Evolutionary conservation across 2,797 vertebrate genomes (phyloP).

Genomic region (Paramormyrops hopkinsi): DNA sequence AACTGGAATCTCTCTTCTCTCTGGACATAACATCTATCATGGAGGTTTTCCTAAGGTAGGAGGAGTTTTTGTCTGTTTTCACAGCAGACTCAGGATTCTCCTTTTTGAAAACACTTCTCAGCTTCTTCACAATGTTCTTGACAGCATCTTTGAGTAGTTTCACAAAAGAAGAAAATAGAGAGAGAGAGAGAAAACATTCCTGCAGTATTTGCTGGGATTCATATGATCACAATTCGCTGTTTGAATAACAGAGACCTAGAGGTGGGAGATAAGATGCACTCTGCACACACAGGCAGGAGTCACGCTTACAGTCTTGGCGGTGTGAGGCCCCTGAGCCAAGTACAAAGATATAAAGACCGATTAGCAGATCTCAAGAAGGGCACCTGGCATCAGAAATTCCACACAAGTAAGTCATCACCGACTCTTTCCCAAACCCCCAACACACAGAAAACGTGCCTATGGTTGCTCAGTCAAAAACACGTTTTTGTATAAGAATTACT

Average conservation of each 20-base stretch:
- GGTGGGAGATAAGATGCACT: background rate
- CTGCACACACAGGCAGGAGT: background rate
- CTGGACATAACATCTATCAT: background rate
- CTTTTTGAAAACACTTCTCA: conserved; percentile 49
- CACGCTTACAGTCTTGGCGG: background rate
- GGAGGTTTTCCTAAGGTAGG: background rate
- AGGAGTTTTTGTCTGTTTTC: conserved; percentile 17
- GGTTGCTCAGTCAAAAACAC: background rate
- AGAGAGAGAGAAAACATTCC: background rate
- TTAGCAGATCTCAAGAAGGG: conserved; percentile 22
- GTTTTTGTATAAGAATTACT: background rate
- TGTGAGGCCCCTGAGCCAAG: background rate
- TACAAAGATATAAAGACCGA: conserved; percentile 23
- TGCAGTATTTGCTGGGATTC: background rate
- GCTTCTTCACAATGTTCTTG: conserved; percentile 45
- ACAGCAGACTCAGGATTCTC: conserved; percentile 23
- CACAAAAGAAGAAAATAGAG: background rate
- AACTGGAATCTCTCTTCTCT: conserved; percentile 7
- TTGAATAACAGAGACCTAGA: background rate
- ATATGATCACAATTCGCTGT: background rate
- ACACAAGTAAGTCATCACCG: conserved; percentile 22
- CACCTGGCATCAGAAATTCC: conserved; percentile 21
- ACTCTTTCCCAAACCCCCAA: background rate
- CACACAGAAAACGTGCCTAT: background rate
- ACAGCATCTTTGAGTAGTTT: conserved; percentile 46